Percentiles rank a stretch among this genome's conserved stretches.
Evolutionary conservation across 2,888 invertebrate species (phyloP).

Genomic region (Hypomecis atomaria): DNA sequence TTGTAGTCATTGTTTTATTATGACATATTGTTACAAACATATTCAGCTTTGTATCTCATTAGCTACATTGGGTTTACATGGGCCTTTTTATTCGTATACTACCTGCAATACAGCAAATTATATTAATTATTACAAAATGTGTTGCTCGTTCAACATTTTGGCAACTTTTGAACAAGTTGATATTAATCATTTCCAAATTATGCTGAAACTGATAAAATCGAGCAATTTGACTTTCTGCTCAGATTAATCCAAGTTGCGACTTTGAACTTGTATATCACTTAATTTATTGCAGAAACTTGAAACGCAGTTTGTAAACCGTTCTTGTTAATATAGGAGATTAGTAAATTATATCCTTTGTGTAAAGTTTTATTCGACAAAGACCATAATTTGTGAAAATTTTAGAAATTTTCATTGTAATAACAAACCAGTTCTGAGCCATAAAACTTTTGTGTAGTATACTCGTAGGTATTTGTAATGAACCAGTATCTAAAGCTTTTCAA

Average conservation of each 20-base stretch:
- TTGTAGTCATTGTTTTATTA: too few species aligned
- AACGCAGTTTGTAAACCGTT: constrained; percentile 21
- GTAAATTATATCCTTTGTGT: constrained; percentile 12
- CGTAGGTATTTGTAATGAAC: too few species aligned
- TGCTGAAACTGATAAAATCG: background rate
- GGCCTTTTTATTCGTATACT: too few species aligned
- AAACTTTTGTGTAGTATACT: too few species aligned
- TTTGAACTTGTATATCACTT: constrained; percentile 7
- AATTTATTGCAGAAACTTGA: constrained; percentile 7
- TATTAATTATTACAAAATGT: too few species aligned
- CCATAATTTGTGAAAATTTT: background rate
- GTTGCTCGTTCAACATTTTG: too few species aligned
- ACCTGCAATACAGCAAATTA: too few species aligned
- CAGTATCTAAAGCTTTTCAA: too few species aligned
- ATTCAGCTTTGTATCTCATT: too few species aligned
- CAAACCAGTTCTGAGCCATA: too few species aligned
- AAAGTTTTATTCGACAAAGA: constrained; percentile 1
- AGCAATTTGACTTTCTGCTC: background rate
- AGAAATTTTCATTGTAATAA: background rate
- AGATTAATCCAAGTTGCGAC: background rate
- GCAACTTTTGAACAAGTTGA: background rate
- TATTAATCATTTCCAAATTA: background rate
- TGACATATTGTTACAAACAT: too few species aligned
- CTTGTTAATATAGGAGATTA: constrained; percentile 16
- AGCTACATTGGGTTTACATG: too few species aligned